Base-by-base conservation (phyloP, 53 echinoderm and acorn worm genomes). In the Henricia sp. region DNA sequence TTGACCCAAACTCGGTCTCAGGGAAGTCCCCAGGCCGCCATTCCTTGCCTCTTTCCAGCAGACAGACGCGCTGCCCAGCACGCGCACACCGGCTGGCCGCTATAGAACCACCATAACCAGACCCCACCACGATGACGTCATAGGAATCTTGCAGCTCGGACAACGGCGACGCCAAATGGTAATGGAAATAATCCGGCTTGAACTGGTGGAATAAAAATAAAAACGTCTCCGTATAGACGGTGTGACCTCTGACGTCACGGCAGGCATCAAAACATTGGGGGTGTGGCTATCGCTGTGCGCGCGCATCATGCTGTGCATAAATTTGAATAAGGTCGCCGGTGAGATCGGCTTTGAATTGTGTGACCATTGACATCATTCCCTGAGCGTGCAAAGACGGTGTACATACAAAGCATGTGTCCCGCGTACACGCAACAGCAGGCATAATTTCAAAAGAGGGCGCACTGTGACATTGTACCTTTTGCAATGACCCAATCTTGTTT, bases 1-100 rank as follows among this genome's bases (percentile, higher is more conserved):
- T 3, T 0, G 84, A 77, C 21, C 38, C 86, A 33, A 93, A 60
- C 37, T 80, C 93, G 19, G 64, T 84, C 67, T 90, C 90, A 10
- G 90, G 90, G 40, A 93, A 93, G 37, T 93, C 90, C 16, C 93
- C 93, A 11, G 90, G 90, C 51, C 84, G 70, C 93, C 93, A 93
- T 52, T 93, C 93, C 33, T 91, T 93, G 6, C 93, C 93, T 50
- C 72, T 84, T 62, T 93, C 93, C 33, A 93, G 74, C 2, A 93
- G 76, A 55, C 93, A 93, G 14, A 93, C 93, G 1, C 65, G 73
- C 80, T 88, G 76, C 17, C 90, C 93, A 14, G 93, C 93, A 16
- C 93, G 77, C 16, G 93, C 87, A 33, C 88, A 87, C 13, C 93
- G 90, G 51, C 93, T 93, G 8, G 90, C 93, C 5, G 90, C 90